These are phyloP conservation scores for Brachyhypopomus gauderio DNA, from an alignment of 2,113 vertebrate species.

Conservation along the genomic window DNA sequence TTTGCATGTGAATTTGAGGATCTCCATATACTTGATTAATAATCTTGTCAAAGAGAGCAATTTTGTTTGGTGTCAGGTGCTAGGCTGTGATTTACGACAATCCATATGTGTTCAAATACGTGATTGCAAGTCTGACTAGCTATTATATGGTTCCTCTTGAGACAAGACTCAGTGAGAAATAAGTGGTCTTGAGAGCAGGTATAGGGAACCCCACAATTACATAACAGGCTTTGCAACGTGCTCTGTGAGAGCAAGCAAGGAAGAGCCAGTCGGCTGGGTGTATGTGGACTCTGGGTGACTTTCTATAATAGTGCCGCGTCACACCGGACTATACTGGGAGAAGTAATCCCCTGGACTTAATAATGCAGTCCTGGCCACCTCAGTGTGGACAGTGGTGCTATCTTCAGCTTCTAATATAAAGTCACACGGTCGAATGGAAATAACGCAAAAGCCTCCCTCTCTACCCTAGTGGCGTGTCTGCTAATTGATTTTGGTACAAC, in stretches of 20 bases:
- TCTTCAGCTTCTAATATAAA: slow-evolving; percentile 58
- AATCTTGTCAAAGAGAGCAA: background rate
- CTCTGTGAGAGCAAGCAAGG: slow-evolving; percentile 39
- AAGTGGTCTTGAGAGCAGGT: background rate
- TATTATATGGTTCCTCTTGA: background rate
- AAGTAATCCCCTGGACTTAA: slow-evolving; percentile 58
- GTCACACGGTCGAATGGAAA: slow-evolving; percentile 13
- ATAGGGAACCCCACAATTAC: slow-evolving; percentile 33
- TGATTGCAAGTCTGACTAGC: background rate
- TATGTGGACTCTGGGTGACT: slow-evolving; percentile 12
- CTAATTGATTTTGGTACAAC: slow-evolving; percentile 59
- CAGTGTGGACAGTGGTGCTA: slow-evolving; percentile 47
- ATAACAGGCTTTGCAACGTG: slow-evolving; percentile 51
- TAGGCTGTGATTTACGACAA: background rate
- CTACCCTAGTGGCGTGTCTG: slow-evolving; percentile 7
- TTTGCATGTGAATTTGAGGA: background rate
- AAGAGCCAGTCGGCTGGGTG: slow-evolving; percentile 50
- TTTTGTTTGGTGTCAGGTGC: background rate
- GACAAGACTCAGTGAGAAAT: background rate
- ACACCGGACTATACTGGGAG: slow-evolving; percentile 39
- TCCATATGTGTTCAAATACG: background rate
- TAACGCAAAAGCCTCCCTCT: slow-evolving; percentile 26
- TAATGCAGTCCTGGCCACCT: slow-evolving; percentile 56
- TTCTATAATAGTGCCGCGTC: slow-evolving; percentile 40
- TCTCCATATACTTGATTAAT: background rate